Conservation (phyloP, 2,888 invertebrate species). For the Patella ulyssiponensis region DNA sequence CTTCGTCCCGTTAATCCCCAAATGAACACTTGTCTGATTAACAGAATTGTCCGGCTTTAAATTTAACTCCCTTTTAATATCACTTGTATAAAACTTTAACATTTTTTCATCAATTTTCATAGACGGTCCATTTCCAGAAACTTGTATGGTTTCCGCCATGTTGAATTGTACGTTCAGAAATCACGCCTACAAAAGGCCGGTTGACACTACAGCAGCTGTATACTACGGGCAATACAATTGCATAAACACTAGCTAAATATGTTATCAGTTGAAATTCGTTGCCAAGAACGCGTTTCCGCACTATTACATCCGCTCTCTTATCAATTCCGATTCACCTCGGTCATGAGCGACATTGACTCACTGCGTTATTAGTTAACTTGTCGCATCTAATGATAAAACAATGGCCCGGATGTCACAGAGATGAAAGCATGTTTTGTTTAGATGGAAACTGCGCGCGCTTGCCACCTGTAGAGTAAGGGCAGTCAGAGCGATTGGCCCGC, state of each 20-base stretch:
- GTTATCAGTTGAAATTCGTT: background rate
- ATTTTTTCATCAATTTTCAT: constrained; percentile 9
- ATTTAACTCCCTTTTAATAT: background rate
- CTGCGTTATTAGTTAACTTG: no score
- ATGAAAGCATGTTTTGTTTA: no score
- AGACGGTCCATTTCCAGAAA: constrained; percentile 5
- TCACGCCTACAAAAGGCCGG: background rate
- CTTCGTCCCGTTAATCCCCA: constrained; percentile 26
- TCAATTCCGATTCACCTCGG: no score
- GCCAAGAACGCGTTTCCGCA: constrained; percentile 7
- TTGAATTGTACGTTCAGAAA: background rate
- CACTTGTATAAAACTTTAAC: background rate
- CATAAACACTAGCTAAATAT: background rate
- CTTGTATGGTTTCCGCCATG: constrained; percentile 7
- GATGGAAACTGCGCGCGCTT: no score
- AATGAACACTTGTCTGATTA: background rate
- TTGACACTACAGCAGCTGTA: background rate
- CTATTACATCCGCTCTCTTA: background rate
- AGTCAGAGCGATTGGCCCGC: no score
- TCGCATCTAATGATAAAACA: no score
- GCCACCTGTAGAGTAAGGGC: no score
- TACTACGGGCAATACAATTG: background rate
- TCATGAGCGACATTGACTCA: no score
- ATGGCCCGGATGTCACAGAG: no score
- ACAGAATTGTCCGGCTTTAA: background rate